Percentiles rank a stretch among this genome's conserved stretches.
Conservation (phyloP, 2,113 vertebrate genomes). For the Crotophaga sulcirostris region DNA sequence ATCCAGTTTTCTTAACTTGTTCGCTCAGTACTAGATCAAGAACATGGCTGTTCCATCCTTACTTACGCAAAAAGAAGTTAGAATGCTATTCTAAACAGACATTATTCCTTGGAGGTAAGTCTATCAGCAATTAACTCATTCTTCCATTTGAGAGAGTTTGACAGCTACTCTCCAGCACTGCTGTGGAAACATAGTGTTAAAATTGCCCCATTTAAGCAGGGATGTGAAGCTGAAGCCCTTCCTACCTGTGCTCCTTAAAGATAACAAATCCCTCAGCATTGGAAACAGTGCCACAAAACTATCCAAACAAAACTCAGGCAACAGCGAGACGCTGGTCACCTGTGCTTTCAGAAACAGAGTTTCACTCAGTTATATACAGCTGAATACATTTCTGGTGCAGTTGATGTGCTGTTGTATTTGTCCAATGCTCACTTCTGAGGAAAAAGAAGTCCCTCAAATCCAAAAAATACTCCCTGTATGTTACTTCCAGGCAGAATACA, state of each 20-base stretch:
- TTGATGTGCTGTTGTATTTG: rapidly evolving
- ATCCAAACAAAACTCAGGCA: neutral
- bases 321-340: neutral
- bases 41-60: neutral
- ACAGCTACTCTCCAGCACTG: neutral
- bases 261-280: neutral
- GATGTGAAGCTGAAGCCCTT: neutral
- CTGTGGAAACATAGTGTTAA: neutral
- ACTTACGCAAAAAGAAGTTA: neutral
- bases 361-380: neutral
- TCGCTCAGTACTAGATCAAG: neutral
- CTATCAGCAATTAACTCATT: neutral
- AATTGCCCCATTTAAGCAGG: neutral
- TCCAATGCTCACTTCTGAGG: neutral
- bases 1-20: neutral
- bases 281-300: neutral
- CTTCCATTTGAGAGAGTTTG: neutral
- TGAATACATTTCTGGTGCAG: neutral
- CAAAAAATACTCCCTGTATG: neutral
- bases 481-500: neutral
- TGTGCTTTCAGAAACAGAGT: neutral
- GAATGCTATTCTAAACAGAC: neutral
- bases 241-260: neutral
- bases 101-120: neutral
- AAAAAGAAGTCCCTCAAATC: neutral